A percentile compares a stretch with the other conserved stretches of the same genome.
These are phyloP conservation scores for Onychorhynchus coronatus DNA, from an alignment of 2,113 vertebrate species.

Conservation along the genomic window DNA sequence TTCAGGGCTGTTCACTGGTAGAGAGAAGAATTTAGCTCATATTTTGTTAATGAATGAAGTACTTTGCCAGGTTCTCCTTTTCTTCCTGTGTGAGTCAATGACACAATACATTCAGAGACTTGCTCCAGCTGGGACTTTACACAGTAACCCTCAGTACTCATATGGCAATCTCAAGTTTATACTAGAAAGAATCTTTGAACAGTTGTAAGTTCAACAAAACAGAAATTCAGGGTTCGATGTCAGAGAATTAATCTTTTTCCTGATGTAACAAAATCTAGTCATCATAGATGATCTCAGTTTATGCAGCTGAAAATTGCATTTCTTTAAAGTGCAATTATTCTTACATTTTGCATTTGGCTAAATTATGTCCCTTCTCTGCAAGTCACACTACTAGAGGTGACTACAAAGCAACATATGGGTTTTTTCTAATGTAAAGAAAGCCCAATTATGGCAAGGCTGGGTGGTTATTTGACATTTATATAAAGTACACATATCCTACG, in stretches of 20 bases:
- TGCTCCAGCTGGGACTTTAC: slow-evolving; percentile 43
- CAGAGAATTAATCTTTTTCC: slow-evolving; percentile 48
- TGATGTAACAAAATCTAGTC: background rate
- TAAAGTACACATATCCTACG: background rate
- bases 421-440: background rate
- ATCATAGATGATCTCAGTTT: background rate
- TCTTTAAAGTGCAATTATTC: background rate
- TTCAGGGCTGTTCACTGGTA: background rate
- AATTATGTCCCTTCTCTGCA: background rate
- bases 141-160: slow-evolving; percentile 30
- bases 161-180: slow-evolving; percentile 43
- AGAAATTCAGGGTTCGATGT: background rate
- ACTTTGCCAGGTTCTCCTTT: slow-evolving; percentile 40
- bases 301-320: slow-evolving; percentile 9
- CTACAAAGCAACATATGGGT: background rate
- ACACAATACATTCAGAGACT: background rate
- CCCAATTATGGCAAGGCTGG: background rate
- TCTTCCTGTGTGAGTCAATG: slow-evolving; percentile 26
- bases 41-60: slow-evolving; percentile 34
- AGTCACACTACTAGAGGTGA: background rate
- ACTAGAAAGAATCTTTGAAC: slow-evolving; percentile 31
- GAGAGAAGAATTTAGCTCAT: background rate
- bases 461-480: slow-evolving; percentile 10
- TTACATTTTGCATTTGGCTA: slow-evolving; percentile 21
- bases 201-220: slow-evolving; percentile 38